Evolutionary conservation across 2,888 invertebrate species (phyloP).

Genomic region (Drosophila kuntzei): DNA sequence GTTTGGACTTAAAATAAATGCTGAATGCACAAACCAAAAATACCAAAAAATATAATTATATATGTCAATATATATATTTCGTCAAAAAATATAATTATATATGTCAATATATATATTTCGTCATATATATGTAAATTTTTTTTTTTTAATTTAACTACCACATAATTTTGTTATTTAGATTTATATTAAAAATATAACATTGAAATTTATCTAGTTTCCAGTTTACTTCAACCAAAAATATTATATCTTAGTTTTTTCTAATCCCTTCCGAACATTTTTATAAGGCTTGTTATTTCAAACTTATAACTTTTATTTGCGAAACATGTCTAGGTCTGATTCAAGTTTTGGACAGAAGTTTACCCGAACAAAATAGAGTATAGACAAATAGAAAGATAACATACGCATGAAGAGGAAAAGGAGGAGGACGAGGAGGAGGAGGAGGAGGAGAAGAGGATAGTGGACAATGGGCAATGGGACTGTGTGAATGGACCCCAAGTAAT

Average conservation of each 20-base stretch:
- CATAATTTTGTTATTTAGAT: too few relatives aligned
- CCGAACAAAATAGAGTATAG: not conserved
- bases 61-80: too few relatives aligned
- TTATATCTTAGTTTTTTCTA: not conserved
- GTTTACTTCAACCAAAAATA: not conserved
- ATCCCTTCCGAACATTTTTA: not conserved
- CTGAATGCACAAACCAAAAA: not conserved
- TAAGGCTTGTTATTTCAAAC: not conserved
- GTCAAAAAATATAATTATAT: too few relatives aligned
- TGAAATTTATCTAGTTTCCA: too few relatives aligned
- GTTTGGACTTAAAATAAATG: too few relatives aligned
- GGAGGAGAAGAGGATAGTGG: not conserved
- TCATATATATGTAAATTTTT: too few relatives aligned
- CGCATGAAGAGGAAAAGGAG: not conserved
- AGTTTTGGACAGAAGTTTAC: not conserved
- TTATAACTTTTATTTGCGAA: not conserved
- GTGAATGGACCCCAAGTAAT: conserved; percentile 18
- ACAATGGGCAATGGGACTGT: not conserved
- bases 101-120: too few relatives aligned
- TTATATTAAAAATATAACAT: too few relatives aligned
- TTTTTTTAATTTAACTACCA: too few relatives aligned
- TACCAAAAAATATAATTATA: not conserved
- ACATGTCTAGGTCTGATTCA: not conserved
- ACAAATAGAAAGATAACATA: not conserved
- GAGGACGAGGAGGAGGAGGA: not conserved